phyloP scores from a whole-genome alignment of 2,113 vertebrate species.

The Podarcis cretensis region DNA sequence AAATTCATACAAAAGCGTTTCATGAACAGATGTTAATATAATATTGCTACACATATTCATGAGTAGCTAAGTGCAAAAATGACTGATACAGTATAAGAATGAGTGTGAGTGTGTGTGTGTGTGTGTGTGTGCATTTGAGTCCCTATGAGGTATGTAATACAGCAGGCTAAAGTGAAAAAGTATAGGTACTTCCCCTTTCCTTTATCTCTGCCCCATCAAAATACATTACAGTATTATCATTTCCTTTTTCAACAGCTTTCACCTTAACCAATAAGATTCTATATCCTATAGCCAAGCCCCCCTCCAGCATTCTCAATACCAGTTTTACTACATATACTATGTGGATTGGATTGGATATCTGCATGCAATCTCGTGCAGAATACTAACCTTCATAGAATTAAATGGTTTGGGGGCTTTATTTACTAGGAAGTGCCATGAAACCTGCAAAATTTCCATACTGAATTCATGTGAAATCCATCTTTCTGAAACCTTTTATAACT shows the following conservation, averaged over 20 bases:
- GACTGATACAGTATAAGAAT: background rate
- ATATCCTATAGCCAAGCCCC: background rate
- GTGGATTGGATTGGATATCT: background rate
- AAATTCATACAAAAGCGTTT: conserved; percentile 8
- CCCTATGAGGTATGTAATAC: background rate
- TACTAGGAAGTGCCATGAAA: background rate
- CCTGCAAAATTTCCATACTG: background rate
- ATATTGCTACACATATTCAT: background rate
- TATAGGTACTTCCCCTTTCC: background rate
- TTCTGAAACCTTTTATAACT: background rate
- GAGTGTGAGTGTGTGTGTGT: too few species aligned
- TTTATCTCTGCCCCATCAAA: background rate
- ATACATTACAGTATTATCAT: background rate
- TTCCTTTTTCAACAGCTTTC: background rate
- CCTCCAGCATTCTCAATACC: background rate
- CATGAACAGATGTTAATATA: background rate
- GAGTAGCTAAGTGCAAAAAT: conserved; percentile 1
- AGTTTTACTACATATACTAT: background rate
- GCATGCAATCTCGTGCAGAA: background rate
- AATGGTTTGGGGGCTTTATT: background rate
- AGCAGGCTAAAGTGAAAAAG: background rate
- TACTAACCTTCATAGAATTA: background rate
- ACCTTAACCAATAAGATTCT: background rate
- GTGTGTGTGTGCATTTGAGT: background rate
- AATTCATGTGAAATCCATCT: background rate